Evolutionary conservation across 2,797 vertebrate species (phyloP).

Genomic region (Galagoides demidoff): DNA sequence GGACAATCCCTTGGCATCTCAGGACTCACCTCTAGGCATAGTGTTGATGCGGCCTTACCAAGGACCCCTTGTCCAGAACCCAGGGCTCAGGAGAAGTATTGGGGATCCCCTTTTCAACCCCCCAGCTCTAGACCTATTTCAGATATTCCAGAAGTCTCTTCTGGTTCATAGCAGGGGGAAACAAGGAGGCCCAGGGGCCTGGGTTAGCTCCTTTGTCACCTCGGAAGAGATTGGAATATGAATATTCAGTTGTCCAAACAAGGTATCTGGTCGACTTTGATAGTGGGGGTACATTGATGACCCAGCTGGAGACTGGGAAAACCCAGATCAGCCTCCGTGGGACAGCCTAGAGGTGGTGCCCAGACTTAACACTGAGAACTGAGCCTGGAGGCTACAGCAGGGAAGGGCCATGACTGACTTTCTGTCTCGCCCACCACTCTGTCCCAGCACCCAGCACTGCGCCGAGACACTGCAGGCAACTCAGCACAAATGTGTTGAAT

Average conservation of each 20-base stretch:
- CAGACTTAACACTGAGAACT: neutral
- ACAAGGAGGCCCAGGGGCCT: neutral
- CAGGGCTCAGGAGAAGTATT: neutral
- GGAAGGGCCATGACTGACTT: neutral
- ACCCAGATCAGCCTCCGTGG: neutral
- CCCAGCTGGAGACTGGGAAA: neutral
- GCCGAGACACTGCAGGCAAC: neutral
- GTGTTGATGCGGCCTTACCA: neutral
- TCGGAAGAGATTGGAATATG: neutral
- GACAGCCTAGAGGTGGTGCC: neutral
- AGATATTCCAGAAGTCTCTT: neutral
- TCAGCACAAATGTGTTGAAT: neutral
- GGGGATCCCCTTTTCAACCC: neutral
- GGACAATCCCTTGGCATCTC: neutral
- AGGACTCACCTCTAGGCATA: neutral
- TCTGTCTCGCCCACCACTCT: neutral
- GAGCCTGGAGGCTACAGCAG: neutral
- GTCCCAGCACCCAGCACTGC: neutral
- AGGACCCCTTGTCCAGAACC: neutral
- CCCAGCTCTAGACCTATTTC: neutral
- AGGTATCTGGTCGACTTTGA: neutral
- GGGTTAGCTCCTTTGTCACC: neutral
- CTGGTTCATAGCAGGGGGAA: neutral
- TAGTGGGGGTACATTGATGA: neutral
- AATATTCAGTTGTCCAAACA: neutral